Percentiles rank a stretch among this genome's conserved stretches.
phyloP scores from a whole-genome alignment of 1,140 invertebrate species.

The Melitaea cinxia region DNA sequence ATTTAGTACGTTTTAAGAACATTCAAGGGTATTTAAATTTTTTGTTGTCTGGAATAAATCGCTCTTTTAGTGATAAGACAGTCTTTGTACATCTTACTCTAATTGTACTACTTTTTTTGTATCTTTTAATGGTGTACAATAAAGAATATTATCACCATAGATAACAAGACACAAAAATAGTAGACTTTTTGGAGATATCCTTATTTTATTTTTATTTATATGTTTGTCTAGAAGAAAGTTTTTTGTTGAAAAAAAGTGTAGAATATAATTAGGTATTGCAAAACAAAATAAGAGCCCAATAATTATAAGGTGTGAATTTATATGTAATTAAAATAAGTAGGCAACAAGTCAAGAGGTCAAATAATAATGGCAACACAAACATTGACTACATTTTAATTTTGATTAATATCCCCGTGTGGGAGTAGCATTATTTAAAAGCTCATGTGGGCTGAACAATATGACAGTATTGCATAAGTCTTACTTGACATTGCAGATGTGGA shows the following conservation, averaged over 20 bases:
- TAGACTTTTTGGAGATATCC: too few species aligned
- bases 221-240: neutral
- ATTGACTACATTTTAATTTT: conserved; percentile 47
- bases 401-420: conserved; percentile 46
- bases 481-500: conserved; percentile 44
- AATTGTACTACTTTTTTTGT: too few species aligned
- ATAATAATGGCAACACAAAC: conserved; percentile 28
- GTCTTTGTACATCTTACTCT: too few species aligned
- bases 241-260: neutral
- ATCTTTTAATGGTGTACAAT: too few species aligned
- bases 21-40: too few species aligned
- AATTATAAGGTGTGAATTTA: neutral
- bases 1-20: too few species aligned
- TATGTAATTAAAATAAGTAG: conserved; percentile 6
- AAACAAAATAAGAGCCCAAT: neutral
- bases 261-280: neutral
- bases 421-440: conserved; percentile 44
- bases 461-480: conserved; percentile 48
- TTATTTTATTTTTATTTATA: neutral
- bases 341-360: conserved; percentile 35
- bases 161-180: too few species aligned
- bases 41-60: too few species aligned
- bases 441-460: conserved; percentile 60
- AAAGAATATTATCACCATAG: too few species aligned
- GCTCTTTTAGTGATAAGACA: too few species aligned